A percentile compares a stretch with the other conserved stretches of the same genome.
phyloP scores from a whole-genome alignment of 2,113 vertebrate genomes.

The Anolis carolinensis region DNA sequence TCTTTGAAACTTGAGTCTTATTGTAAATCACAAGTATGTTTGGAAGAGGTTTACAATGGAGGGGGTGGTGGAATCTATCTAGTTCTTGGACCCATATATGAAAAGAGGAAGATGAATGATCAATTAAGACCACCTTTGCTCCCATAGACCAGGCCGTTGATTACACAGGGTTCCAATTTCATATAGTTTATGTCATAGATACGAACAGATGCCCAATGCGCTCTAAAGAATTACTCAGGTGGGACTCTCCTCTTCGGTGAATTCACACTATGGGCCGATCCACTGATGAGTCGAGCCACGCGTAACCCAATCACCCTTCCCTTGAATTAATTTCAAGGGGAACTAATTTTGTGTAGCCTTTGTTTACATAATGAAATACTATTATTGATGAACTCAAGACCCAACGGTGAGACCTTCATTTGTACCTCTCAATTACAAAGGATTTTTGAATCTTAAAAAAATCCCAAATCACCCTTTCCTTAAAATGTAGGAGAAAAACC shows the following conservation, averaged over 20 bases:
- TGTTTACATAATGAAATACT: neutral
- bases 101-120: neutral
- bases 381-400: neutral
- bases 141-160: neutral
- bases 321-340: conserved; percentile 28
- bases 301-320: conserved; percentile 20
- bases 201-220: conserved; percentile 18
- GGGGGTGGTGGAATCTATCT: no score
- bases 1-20: neutral
- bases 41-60: neutral
- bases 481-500: no score
- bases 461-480: neutral
- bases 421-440: neutral
- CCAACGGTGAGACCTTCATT: neutral
- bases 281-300: neutral
- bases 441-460: neutral
- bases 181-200: conserved; percentile 16
- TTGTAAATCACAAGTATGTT: neutral
- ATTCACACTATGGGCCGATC: neutral
- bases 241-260: conserved; percentile 21
- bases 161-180: conserved; percentile 2
- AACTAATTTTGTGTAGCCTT: conserved; percentile 8
- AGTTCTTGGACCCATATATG: neutral
- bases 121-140: neutral
- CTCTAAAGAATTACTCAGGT: conserved; percentile 11